A percentile compares a stretch with the other conserved stretches of the same genome.
Conservation (phyloP, 1,140 invertebrate genomes). For the Glossosoma conforme region DNA sequence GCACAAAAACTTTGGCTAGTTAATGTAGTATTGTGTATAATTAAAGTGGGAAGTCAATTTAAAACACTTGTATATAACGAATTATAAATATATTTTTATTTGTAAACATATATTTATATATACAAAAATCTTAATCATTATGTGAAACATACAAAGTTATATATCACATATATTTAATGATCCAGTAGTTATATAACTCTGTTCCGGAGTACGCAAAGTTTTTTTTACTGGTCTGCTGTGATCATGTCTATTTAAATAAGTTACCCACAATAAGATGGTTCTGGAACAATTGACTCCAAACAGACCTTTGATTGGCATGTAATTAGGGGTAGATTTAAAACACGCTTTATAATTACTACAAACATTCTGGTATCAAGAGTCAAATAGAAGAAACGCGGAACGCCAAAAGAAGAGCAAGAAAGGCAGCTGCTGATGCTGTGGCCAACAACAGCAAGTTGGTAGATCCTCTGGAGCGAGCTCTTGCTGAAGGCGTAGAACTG, state of each 20-base stretch:
- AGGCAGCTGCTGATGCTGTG: slow-evolving; percentile 49
- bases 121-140: too few species aligned
- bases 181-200: too few species aligned
- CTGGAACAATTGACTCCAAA: background rate
- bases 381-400: slow-evolving; percentile 80
- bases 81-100: too few species aligned
- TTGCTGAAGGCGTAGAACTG: slow-evolving; percentile 62
- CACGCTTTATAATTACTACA: background rate
- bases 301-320: background rate
- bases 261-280: background rate
- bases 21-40: too few species aligned
- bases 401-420: slow-evolving; percentile 69
- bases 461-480: slow-evolving; percentile 64
- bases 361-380: slow-evolving; percentile 49
- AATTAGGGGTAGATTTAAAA: background rate
- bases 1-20: too few species aligned
- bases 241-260: background rate
- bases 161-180: too few species aligned
- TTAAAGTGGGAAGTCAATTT: too few species aligned
- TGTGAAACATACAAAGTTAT: too few species aligned
- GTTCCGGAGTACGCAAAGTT: background rate
- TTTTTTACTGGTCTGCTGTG: background rate
- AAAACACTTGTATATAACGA: too few species aligned
- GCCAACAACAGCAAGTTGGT: slow-evolving; percentile 68
- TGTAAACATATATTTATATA: too few species aligned